phyloP scores from a whole-genome alignment of 2,113 vertebrate species.

The Onychostruthus taczanowskii region DNA sequence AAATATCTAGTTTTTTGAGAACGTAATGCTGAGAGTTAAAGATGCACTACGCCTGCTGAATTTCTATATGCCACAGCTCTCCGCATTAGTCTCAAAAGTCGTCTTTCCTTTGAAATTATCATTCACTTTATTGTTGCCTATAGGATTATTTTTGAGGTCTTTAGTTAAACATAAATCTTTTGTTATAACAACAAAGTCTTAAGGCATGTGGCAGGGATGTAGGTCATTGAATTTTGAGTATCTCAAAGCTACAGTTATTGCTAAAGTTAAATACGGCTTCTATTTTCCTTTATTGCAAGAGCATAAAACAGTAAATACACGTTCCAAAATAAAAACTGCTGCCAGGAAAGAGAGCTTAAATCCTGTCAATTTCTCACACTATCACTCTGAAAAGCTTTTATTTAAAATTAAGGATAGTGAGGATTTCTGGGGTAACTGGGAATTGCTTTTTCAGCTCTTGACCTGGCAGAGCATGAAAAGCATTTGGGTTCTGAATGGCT shows the following conservation, averaged over 20 bases:
- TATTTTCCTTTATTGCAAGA: neutral
- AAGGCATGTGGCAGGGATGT: neutral
- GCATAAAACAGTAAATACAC: neutral
- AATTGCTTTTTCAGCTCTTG: conserved; percentile 43
- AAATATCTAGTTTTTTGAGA: neutral
- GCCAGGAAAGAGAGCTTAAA: neutral
- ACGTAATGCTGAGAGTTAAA: neutral
- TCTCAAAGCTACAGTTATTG: neutral
- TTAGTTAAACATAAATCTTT: neutral
- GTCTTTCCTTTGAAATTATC: neutral
- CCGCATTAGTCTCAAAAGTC: neutral
- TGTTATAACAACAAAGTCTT: neutral
- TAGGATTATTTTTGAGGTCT: neutral
- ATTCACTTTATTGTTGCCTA: neutral
- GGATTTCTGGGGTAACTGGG: neutral
- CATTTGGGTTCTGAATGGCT: conserved; percentile 55
- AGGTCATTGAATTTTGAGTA: neutral
- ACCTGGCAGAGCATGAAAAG: conserved; percentile 28
- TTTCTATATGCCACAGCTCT: neutral
- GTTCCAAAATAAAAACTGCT: neutral
- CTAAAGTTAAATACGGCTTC: neutral
- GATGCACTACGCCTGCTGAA: neutral
- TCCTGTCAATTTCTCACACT: neutral
- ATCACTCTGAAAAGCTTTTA: neutral
- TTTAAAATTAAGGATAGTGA: neutral